These are phyloP conservation scores for Opisthocomus hoazin DNA, from an alignment of 2,113 vertebrate species.

Conservation along the genomic window DNA sequence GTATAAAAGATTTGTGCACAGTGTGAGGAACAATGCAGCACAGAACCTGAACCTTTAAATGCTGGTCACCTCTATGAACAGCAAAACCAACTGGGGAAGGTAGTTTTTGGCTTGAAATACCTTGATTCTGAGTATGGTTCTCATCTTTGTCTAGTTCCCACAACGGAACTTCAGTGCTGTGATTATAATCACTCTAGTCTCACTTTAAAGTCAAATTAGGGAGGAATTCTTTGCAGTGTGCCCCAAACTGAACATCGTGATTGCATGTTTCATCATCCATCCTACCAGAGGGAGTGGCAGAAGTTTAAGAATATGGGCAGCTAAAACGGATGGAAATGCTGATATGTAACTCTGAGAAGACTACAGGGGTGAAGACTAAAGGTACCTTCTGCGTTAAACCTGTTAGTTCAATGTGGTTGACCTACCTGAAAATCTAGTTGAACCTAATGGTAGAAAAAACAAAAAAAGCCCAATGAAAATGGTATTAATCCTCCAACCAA, in stretches of 20 bases:
- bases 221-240: neutral
- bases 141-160: neutral
- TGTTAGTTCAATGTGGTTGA: neutral
- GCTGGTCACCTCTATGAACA: neutral
- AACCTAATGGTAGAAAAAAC: neutral
- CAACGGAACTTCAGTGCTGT: neutral
- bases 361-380: accelerated
- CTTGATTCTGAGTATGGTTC: neutral
- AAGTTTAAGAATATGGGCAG: neutral
- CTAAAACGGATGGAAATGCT: neutral
- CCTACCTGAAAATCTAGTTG: neutral
- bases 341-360: neutral
- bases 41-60: neutral
- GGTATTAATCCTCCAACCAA: neutral
- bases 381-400: neutral
- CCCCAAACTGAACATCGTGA: neutral
- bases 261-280: neutral
- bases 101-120: neutral
- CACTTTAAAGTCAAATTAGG: neutral
- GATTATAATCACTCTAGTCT: neutral
- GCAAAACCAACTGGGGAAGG: neutral
- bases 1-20: neutral
- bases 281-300: neutral
- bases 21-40: neutral
- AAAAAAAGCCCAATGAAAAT: neutral